phyloP scores from a whole-genome alignment of 2,797 vertebrate genomes.

The Monodelphis domestica region DNA sequence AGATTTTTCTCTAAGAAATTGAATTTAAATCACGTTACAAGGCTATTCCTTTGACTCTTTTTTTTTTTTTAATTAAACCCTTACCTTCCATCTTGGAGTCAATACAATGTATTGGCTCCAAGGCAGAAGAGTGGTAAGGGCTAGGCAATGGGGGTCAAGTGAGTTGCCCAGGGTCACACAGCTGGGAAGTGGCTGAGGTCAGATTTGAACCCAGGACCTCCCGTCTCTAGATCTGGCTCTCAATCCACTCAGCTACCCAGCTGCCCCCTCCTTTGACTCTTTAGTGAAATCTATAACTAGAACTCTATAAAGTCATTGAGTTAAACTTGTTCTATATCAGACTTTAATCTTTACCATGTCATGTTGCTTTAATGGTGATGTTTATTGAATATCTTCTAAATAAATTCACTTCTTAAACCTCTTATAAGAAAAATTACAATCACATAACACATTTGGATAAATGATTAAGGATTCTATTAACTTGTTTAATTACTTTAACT shows the following conservation, averaged over 20 bases:
- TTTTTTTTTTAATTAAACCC: no score
- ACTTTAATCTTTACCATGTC: conserved; percentile 16
- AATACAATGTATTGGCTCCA: no score
- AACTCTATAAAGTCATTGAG: background rate
- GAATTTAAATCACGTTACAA: conserved; percentile 27
- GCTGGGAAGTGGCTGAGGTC: no score
- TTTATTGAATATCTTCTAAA: conserved; percentile 36
- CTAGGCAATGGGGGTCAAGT: no score
- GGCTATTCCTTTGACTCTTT: background rate
- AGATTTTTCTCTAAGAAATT: background rate
- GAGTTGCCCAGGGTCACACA: no score
- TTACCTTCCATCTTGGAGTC: no score
- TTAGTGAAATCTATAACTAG: background rate
- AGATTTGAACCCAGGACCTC: no score
- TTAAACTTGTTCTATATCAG: conserved; percentile 33
- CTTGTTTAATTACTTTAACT: conserved; percentile 44
- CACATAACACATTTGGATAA: conserved; percentile 56
- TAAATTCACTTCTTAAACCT: conserved; percentile 9
- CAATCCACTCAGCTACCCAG: no score
- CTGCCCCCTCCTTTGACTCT: no score
- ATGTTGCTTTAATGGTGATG: conserved; percentile 44
- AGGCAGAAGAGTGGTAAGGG: no score
- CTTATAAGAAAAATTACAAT: conserved; percentile 50
- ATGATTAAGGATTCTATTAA: conserved; percentile 46
- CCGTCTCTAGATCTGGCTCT: no score